These are phyloP conservation scores for Spodoptera picta DNA, from an alignment of 2,888 invertebrate species.

Conservation along the genomic window DNA sequence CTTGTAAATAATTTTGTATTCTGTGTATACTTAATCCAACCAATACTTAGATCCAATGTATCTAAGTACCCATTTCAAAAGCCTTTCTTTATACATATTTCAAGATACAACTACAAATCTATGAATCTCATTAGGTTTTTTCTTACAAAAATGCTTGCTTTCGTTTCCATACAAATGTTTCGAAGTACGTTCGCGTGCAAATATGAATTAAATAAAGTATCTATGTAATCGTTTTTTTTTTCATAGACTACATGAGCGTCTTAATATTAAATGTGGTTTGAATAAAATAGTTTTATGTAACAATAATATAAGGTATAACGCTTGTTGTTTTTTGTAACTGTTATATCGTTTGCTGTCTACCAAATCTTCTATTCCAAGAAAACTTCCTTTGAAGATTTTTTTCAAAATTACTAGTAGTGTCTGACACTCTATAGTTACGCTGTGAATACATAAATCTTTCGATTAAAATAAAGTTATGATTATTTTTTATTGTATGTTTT, in stretches of 20 bases:
- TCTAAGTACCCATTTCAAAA: background rate
- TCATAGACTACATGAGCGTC: background rate
- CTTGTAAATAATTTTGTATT: no score
- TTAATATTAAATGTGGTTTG: constrained; percentile 12
- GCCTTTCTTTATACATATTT: background rate
- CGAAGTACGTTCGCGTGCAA: constrained; percentile 1
- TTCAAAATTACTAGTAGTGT: no score
- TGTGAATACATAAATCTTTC: no score
- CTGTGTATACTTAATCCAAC: no score
- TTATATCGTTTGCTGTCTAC: no score
- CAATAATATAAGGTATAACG: no score
- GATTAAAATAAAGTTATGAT: no score
- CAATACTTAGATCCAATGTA: background rate
- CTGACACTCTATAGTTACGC: no score
- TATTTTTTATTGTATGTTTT: no score
- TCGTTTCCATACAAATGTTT: constrained; percentile 21
- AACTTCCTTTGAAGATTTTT: no score
- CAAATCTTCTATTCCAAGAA: no score
- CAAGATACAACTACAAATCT: constrained; percentile 2
- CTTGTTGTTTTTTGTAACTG: no score
- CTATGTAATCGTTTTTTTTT: constrained; percentile 10
- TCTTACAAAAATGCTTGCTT: constrained; percentile 10
- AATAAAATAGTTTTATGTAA: background rate
- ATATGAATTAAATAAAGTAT: constrained; percentile 21
- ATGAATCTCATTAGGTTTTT: constrained; percentile 7